phyloP scores from a whole-genome alignment of 2,113 vertebrate species.

The Notarius lentiginosus region DNA sequence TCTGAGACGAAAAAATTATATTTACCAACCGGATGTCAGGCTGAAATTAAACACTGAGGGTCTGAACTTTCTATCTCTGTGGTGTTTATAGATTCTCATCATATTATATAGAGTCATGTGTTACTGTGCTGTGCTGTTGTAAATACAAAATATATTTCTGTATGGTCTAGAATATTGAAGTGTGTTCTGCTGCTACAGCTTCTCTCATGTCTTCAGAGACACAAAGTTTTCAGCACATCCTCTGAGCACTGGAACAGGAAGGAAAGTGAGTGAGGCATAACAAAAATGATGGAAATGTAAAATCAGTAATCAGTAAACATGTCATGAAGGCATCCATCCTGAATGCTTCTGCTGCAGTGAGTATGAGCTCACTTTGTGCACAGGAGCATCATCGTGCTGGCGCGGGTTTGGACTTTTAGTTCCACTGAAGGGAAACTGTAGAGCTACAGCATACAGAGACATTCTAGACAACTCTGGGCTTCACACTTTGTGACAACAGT shows the following conservation, averaged over 20 bases:
- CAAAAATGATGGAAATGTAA: background rate
- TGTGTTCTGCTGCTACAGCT: background rate
- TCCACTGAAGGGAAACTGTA: background rate
- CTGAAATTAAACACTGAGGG: background rate
- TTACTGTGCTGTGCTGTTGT: background rate
- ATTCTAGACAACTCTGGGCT: background rate
- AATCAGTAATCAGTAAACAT: background rate
- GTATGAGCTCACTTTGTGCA: no score
- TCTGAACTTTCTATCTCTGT: background rate
- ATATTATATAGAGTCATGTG: background rate
- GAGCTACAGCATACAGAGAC: background rate
- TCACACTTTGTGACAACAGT: background rate
- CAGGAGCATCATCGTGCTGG: background rate
- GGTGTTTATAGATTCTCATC: background rate
- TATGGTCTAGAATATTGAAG: background rate
- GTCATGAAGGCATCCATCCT: background rate
- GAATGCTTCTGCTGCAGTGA: background rate
- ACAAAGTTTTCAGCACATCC: background rate
- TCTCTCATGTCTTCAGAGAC: background rate
- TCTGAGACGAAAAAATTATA: background rate
- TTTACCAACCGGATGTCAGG: background rate
- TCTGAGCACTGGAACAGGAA: background rate
- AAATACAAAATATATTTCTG: background rate
- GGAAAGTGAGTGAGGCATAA: background rate
- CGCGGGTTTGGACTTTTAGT: background rate